Evolutionary conservation across 2,797 vertebrate genomes (phyloP).

Genomic region (Platyrinchus mystaceus): DNA sequence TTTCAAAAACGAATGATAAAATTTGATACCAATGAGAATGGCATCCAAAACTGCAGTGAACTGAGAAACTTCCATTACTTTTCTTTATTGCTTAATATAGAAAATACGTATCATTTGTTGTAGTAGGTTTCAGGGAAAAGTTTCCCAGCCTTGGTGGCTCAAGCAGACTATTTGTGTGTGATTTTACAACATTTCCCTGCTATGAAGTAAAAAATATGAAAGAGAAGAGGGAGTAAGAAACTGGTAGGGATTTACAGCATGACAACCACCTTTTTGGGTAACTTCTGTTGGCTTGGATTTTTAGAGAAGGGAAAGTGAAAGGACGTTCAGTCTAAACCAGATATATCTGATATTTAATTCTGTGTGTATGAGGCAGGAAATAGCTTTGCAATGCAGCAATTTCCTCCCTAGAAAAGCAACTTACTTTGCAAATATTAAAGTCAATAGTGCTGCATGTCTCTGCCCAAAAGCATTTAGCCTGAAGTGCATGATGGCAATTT

Average conservation of each 20-base stretch:
- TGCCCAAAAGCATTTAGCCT: not conserved
- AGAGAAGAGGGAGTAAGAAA: not conserved
- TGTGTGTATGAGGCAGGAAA: not conserved
- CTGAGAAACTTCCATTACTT: not conserved
- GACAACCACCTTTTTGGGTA: not conserved
- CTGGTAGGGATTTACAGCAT: not conserved
- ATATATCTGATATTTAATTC: not conserved
- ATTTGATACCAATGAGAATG: not conserved
- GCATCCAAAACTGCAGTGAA: not conserved
- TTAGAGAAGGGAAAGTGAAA: not conserved
- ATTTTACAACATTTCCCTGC: not conserved
- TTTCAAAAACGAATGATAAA: no score
- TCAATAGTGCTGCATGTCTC: not conserved
- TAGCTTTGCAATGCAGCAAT: slow-evolving; percentile 6
- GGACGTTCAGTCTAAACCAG: not conserved
- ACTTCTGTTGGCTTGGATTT: not conserved
- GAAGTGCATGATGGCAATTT: not conserved
- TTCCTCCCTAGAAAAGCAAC: slow-evolving; percentile 15
- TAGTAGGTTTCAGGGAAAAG: not conserved
- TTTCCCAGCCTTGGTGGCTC: not conserved
- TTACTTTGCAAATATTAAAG: not conserved
- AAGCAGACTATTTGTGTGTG: not conserved
- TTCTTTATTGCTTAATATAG: not conserved
- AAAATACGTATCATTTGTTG: accelerated
- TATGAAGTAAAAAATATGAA: not conserved